A percentile compares a stretch with the other conserved stretches of the same genome.
These are phyloP conservation scores for Galagoides demidoff DNA, from an alignment of 2,797 vertebrate genomes.

Conservation along the genomic window DNA sequence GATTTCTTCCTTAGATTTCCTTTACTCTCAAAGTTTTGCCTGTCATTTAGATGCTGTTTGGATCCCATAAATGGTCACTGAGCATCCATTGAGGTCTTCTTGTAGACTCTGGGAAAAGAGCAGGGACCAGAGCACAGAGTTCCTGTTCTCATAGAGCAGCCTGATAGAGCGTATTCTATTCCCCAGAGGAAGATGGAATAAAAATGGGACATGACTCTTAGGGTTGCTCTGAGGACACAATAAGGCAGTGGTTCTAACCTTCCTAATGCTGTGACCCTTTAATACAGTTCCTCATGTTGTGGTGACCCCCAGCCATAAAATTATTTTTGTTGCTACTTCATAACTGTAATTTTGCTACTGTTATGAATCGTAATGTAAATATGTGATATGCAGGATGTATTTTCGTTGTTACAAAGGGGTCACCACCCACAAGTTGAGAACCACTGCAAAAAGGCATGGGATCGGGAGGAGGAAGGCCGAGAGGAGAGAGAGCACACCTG, in stretches of 20 bases:
- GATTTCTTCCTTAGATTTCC: constrained; percentile 47
- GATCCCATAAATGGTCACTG: not conserved
- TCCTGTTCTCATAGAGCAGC: not conserved
- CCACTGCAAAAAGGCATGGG: not conserved
- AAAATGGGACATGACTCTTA: not conserved
- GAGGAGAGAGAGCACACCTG: not conserved
- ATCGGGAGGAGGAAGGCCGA: not conserved
- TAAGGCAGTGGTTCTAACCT: not conserved
- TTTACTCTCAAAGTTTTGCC: not conserved
- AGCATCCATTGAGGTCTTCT: not conserved
- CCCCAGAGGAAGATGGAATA: not conserved
- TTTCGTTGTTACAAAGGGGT: too few relatives aligned
- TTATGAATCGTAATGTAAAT: too few relatives aligned
- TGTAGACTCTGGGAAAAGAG: constrained; percentile 17
- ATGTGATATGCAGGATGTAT: too few relatives aligned
- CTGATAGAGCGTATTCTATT: not conserved
- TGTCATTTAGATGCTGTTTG: constrained; percentile 26
- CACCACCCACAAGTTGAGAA: too few relatives aligned
- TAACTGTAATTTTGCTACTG: too few relatives aligned
- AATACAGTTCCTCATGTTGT: too few relatives aligned
- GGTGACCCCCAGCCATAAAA: too few relatives aligned
- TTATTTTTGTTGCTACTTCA: too few relatives aligned
- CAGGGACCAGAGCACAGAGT: not conserved
- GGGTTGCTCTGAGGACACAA: not conserved
- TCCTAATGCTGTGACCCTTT: too few relatives aligned